Evolutionary conservation across 2,797 vertebrate species (phyloP).

Genomic region (Micromesistius poutassou): DNA sequence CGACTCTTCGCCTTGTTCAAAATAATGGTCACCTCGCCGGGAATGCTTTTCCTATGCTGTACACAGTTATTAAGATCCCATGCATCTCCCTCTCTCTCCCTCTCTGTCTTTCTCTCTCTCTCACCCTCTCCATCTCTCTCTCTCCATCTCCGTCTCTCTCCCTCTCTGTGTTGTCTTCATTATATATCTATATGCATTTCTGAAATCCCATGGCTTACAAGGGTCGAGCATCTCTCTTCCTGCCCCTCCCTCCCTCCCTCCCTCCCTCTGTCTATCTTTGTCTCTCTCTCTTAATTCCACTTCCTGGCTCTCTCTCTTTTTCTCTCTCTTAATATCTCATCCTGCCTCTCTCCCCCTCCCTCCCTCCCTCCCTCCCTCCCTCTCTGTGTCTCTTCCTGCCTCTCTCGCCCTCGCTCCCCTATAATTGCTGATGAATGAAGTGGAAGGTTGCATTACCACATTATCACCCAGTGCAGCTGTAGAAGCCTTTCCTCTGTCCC

Average conservation of each 20-base stretch:
- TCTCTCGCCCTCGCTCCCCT: background rate
- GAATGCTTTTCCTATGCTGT: background rate
- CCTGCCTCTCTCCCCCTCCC: conserved; percentile 18
- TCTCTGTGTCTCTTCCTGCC: background rate
- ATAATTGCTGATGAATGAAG: conserved; percentile 38
- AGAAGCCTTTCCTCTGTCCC: conserved; percentile 17
- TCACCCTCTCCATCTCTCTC: conserved; percentile 16
- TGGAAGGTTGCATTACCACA: conserved; percentile 41
- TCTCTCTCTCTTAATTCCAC: background rate
- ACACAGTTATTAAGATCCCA: background rate
- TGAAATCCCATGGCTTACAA: background rate
- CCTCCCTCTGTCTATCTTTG: background rate
- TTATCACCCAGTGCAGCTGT: conserved; percentile 46
- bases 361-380: background rate
- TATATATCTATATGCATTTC: too few relatives aligned
- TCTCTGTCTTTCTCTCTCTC: background rate
- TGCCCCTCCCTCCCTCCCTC: background rate
- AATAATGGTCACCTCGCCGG: background rate
- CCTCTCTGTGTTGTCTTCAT: conserved; percentile 10
- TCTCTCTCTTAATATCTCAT: conserved; percentile 22
- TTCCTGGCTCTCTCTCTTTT: conserved; percentile 14
- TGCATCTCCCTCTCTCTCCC: background rate
- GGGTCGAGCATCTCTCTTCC: background rate
- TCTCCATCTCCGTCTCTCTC: conserved; percentile 22
- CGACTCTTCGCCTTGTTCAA: background rate